Percentiles rank a stretch among this genome's conserved stretches.
phyloP scores from a whole-genome alignment of 35 echinoderm and acorn worm genomes.

The Patiria miniata region DNA sequence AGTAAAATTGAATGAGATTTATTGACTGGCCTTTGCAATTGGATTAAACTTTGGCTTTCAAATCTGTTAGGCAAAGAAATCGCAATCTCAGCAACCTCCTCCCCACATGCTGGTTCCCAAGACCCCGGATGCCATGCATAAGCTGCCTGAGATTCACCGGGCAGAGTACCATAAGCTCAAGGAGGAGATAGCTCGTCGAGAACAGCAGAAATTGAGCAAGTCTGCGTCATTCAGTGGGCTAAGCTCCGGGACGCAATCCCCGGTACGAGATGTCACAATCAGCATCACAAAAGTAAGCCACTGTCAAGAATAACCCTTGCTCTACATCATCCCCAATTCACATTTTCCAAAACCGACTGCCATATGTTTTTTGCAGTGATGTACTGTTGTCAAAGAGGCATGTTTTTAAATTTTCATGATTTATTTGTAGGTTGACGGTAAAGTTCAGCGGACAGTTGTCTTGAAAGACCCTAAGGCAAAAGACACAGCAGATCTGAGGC shows the following conservation, averaged over 20 bases:
- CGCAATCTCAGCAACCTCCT: background rate
- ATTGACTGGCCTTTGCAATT: no score
- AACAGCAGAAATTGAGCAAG: conserved; percentile 30
- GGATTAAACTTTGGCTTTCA: no score
- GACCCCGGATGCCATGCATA: conserved; percentile 83
- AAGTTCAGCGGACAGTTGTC: background rate
- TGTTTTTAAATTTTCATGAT: background rate
- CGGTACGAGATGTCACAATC: background rate
- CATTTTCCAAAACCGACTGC: background rate
- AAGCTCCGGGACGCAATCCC: background rate
- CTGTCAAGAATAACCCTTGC: background rate
- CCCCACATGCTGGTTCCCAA: background rate
- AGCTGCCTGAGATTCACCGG: conserved; percentile 46
- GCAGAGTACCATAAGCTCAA: conserved; percentile 79
- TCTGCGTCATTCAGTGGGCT: background rate
- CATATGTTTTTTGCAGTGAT: no score
- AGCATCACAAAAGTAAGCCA: background rate
- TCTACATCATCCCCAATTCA: background rate
- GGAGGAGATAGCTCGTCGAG: conserved; percentile 75
- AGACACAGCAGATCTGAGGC: background rate
- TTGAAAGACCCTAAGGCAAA: background rate
- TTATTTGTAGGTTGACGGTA: background rate
- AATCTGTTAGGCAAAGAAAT: no score
- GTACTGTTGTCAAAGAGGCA: no score
- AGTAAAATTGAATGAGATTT: no score